Base-by-base conservation (phyloP, 2,888 invertebrate species). In the Nephrotoma guestfalica region DNA sequence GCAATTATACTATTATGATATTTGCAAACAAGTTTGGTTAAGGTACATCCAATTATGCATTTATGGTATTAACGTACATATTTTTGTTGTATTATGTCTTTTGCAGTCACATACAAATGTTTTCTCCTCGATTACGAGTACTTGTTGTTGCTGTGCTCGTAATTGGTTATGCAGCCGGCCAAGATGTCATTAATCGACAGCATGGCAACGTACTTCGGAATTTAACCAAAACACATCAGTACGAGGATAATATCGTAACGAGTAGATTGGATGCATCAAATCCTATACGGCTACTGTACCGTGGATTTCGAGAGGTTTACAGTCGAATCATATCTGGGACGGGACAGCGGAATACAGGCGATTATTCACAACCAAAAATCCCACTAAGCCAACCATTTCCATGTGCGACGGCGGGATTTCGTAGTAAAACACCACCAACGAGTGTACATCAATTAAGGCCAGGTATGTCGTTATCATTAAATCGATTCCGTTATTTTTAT, bases 401-500 rank as follows among this genome's bases (percentile, higher is more conserved):
- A 2, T 92, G 92, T 85, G 87, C 89, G 47, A 88, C 90, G 18
- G 90, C 90, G 45, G 89, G 89, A 15, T 89, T 89, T 0, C 89
- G 92, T 0, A 91, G 91, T 0, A 47, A 41, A 0, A 88, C 42
- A 2, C 88, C 91, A 6, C 94, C 94, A 0, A 90, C 89, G 6
- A 93, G 92, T 40, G 93, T 94, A 15, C 92, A 94, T 89, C 89
- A 91, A 86, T 88, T 94, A 85, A 91, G 93, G 86, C 93, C 93
- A 13, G 89, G 89, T 88, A 88, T 87, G 83, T 86, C 86, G 47
- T 86, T 85, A 13, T 42, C 13, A 15, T 41, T 11, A 11, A 41
- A 84, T 84, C 84, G 41, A 15, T 13, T 41, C 1, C 6, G n/a
- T 41, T 41, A 84, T n/a, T 41, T 41, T 51, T 18, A 83, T 30